phyloP scores from a whole-genome alignment of 2,888 invertebrate species.

The Galeruca laticollis region DNA sequence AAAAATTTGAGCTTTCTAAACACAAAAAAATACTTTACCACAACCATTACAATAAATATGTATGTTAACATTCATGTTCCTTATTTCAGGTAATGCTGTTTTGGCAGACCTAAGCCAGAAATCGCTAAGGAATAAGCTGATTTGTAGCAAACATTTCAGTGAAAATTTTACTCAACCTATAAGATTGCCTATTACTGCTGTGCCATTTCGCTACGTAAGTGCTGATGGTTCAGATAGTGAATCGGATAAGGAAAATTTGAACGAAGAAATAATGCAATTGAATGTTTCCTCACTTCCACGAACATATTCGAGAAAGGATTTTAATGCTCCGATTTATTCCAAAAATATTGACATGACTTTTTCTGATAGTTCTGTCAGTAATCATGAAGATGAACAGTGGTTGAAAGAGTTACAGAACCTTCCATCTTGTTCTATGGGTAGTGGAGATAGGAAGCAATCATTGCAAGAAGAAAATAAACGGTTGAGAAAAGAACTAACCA shows the following conservation, averaged over 20 bases:
- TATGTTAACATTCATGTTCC: constrained; percentile 2
- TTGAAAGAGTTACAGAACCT: constrained; percentile 8
- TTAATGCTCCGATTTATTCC: not conserved
- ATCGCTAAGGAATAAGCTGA: constrained; percentile 4
- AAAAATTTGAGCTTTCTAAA: too few relatives aligned
- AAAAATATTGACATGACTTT: constrained; percentile 8
- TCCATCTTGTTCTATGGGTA: constrained; percentile 8
- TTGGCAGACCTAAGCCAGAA: constrained; percentile 11
- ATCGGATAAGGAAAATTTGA: constrained; percentile 6
- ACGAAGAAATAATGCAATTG: not conserved
- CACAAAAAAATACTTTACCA: too few relatives aligned
- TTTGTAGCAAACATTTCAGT: too few relatives aligned
- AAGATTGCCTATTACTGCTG: not conserved
- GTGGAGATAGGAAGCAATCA: not conserved
- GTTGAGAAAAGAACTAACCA: constrained; percentile 9
- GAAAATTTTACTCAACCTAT: too few relatives aligned
- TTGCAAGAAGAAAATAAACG: constrained; percentile 8
- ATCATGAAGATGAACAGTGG: constrained; percentile 1
- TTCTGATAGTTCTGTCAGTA: not conserved
- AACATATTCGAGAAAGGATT: not conserved
- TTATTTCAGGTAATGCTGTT: constrained; percentile 7
- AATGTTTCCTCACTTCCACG: not conserved
- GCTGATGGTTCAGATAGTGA: constrained; percentile 11
- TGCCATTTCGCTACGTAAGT: constrained; percentile 2
- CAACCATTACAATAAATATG: not conserved